A percentile compares a stretch with the other conserved stretches of the same genome.
These are phyloP conservation scores for Homarus gammarus DNA, from an alignment of 2,888 invertebrate genomes.

Conservation along the genomic window DNA sequence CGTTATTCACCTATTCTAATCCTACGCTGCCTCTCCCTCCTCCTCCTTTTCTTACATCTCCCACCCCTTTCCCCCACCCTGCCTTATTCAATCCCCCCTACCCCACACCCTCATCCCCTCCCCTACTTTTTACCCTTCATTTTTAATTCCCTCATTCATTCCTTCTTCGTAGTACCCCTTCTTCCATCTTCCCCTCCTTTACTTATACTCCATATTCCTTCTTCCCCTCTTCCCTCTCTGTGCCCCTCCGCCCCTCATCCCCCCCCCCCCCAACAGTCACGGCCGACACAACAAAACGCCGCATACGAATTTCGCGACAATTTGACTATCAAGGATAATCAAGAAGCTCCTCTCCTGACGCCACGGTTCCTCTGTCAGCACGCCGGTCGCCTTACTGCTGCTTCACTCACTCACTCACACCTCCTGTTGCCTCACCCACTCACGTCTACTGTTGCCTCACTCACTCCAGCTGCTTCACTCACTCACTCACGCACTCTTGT, in stretches of 20 bases:
- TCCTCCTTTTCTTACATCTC: too few species aligned
- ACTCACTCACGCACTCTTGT: too few species aligned
- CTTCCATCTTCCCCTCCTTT: neutral
- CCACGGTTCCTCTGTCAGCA: neutral
- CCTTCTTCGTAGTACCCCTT: neutral
- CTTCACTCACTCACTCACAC: neutral
- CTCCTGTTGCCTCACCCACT: too few species aligned
- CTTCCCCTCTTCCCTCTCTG: neutral
- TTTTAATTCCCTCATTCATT: neutral
- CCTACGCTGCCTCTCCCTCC: neutral
- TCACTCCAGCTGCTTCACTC: too few species aligned
- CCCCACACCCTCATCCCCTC: neutral
- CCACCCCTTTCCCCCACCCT: neutral
- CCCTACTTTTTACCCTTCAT: too few species aligned
- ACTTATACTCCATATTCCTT: neutral
- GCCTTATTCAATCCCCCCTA: neutral
- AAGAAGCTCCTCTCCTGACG: neutral
- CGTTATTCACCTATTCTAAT: too few species aligned
- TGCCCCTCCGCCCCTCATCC: neutral
- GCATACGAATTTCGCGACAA: neutral
- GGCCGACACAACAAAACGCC: neutral
- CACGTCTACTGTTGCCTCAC: too few species aligned
- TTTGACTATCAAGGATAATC: conserved; percentile 3
- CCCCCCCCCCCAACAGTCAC: neutral
- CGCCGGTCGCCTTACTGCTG: too few species aligned